Percentiles rank a stretch among this genome's conserved stretches.
phyloP scores from a whole-genome alignment of 2,797 vertebrate genomes.

The Tadarida brasiliensis region DNA sequence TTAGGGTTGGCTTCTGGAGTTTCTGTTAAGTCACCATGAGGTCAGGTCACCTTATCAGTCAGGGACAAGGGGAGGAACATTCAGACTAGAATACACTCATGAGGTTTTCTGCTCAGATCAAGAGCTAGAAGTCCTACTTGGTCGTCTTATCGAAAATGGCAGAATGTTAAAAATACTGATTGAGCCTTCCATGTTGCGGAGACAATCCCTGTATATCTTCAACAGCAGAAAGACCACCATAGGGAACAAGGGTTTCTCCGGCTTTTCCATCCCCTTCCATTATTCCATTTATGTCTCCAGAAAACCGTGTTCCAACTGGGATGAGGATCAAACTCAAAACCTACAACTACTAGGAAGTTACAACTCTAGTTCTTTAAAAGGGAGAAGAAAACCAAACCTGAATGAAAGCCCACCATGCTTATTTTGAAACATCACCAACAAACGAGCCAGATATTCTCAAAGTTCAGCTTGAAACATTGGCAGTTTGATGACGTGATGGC shows the following conservation, averaged over 20 bases:
- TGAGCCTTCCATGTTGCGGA: fast-evolving
- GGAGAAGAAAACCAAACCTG: not conserved
- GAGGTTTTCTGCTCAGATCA: not conserved
- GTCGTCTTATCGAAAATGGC: not conserved
- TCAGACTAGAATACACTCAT: not conserved
- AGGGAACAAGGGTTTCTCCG: fast-evolving
- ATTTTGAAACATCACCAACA: not conserved
- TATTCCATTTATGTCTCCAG: not conserved
- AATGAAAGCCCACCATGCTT: not conserved
- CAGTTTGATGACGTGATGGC: fast-evolving
- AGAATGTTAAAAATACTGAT: fast-evolving
- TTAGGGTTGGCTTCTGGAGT: not conserved
- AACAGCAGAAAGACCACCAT: not conserved
- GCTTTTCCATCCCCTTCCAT: not conserved
- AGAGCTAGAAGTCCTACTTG: not conserved
- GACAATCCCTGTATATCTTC: fast-evolving
- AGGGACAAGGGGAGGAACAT: not conserved
- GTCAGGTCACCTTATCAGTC: not conserved
- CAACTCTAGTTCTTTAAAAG: constrained; percentile 1
- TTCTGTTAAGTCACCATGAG: not conserved
- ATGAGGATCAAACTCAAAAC: not conserved
- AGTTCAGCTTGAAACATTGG: not conserved
- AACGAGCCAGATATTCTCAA: not conserved
- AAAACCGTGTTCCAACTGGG: not conserved
- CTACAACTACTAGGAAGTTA: not conserved